Percentiles rank a stretch among this genome's conserved stretches.
phyloP scores from a whole-genome alignment of 2,797 vertebrate genomes.

The Channa striata region DNA sequence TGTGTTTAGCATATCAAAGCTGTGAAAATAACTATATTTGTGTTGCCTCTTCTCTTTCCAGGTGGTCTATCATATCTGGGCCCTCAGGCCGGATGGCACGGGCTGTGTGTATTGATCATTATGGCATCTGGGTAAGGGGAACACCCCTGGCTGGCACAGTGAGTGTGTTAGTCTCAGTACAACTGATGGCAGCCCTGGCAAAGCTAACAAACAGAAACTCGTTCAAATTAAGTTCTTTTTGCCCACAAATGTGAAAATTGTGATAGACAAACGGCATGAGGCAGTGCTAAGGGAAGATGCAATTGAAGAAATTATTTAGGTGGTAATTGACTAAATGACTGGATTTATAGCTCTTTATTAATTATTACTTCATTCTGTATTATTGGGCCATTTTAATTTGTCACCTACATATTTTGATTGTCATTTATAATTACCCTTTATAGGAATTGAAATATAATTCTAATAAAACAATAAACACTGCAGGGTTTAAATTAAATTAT shows the following conservation, averaged over 20 bases:
- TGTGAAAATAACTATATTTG: conserved; percentile 88
- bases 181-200: conserved; percentile 63
- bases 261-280: conserved; percentile 50
- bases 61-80: conserved; percentile 85
- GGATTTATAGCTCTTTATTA: conserved; percentile 24
- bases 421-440: conserved; percentile 27
- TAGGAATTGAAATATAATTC: conserved; percentile 12
- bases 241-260: conserved; percentile 34
- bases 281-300: conserved; percentile 30
- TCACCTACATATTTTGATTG: background rate
- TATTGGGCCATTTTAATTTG: conserved; percentile 5
- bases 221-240: conserved; percentile 54
- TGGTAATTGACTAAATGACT: conserved; percentile 12
- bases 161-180: conserved; percentile 66
- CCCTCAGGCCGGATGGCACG: conserved; percentile 74
- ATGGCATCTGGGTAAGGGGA: conserved; percentile 71
- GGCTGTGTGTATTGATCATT: conserved; percentile 73
- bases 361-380: conserved; percentile 19
- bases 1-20: conserved; percentile 86
- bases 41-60: conserved; percentile 80
- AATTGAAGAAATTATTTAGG: conserved; percentile 48
- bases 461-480: conserved; percentile 15
- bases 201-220: conserved; percentile 66
- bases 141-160: conserved; percentile 78
- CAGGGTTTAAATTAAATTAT: conserved; percentile 13